Evolutionary conservation across 1,140 invertebrate genomes (phyloP), one percentile per base, ranked within the genome.

Genomic region (Rhizoglyphus robini): DNA sequence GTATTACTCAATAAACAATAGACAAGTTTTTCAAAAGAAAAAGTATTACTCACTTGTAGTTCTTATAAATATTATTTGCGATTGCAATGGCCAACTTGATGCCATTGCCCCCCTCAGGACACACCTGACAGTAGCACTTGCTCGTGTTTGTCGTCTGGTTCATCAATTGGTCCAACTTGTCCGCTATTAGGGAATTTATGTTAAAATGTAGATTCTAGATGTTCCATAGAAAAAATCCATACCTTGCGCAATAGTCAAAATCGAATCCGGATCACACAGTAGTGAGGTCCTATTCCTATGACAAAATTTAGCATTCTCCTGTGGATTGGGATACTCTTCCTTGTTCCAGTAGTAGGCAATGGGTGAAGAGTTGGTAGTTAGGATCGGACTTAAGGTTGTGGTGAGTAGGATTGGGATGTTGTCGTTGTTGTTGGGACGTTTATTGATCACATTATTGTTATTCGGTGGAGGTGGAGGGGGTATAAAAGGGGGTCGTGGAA

Each of bases 251-350:
- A n/a, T 41, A 18, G 36, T 41, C 20, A 54, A 23, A 25, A 54
- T 11, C 15, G 8, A 8, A 46, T 68, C 67, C 4, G 65, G 64
- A 49, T 68, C 67, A 48, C 67, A 68, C 1, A 68, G 25, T 5
- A 29, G 47, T 3, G 63, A 66, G 3, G 63, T 25, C 15, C 41
- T 63, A 31, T 62, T 25, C 29, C 67, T 41, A 23, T 63, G 49
- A 31, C 67, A 68, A 11, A 25, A 63, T 15, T 20, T 34, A 29
- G 46, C 54, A 8, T 46, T 41, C 13, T 57, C 20, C 32, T 64
- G 62, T 4, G 67, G 67, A 18, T 68, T 64, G 3, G 67, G 67
- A 27, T 46, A 62, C 11, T 63, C 59, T 3, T 65, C 49, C n/a
- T 64, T 48, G 23, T 68, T 68, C 67, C 67, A 68, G 1, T 15